Percentiles rank a stretch among this genome's conserved stretches.
Conservation (phyloP, 2,797 vertebrate genomes). For the Hephaestus fuliginosus region DNA sequence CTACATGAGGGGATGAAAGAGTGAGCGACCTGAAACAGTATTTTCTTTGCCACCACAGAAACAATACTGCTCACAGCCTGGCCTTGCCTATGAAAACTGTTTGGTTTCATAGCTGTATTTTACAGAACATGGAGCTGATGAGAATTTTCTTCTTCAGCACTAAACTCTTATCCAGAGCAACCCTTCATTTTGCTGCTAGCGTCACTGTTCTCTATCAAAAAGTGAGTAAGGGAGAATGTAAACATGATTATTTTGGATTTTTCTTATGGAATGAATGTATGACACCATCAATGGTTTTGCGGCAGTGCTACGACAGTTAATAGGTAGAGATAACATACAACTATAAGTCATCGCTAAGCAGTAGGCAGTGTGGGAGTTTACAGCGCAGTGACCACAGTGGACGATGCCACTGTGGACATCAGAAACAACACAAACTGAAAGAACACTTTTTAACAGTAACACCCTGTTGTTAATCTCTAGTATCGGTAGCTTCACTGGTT, state of each 20-base stretch:
- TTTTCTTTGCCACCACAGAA: background rate
- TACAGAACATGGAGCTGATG: background rate
- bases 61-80: background rate
- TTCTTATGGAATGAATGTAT: conserved; percentile 15
- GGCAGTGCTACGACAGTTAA: conserved; percentile 24
- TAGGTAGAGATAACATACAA: background rate
- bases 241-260: conserved; percentile 55
- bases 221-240: conserved; percentile 14
- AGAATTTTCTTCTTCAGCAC: background rate
- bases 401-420: conserved; percentile 25
- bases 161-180: background rate
- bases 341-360: conserved; percentile 43
- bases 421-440: conserved; percentile 5
- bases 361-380: conserved; percentile 66
- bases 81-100: background rate
- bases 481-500: conserved; percentile 63
- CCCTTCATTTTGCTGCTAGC: background rate
- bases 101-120: background rate
- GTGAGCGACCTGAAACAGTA: too few species aligned
- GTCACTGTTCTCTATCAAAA: background rate
- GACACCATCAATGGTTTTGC: conserved; percentile 12
- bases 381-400: conserved; percentile 47
- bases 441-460: conserved; percentile 22
- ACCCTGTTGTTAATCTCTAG: conserved; percentile 72
- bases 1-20: background rate